These are phyloP conservation scores for Stenurella melanura DNA, from an alignment of 2,888 invertebrate genomes.

Conservation along the genomic window DNA sequence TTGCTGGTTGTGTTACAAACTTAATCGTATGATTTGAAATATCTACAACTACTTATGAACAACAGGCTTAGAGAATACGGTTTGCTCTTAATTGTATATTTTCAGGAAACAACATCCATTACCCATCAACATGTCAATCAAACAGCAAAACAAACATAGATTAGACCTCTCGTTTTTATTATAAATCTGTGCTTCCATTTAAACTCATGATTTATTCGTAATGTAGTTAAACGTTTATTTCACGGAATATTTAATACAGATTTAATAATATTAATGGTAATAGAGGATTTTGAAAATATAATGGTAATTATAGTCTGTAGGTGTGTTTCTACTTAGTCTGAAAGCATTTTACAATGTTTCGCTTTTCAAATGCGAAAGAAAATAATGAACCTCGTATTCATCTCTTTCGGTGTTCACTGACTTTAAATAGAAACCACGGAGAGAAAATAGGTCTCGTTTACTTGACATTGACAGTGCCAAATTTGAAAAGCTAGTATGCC, in stretches of 20 bases:
- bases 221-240: not conserved
- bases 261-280: not conserved
- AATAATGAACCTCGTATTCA: slow-evolving; percentile 49
- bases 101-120: no score
- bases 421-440: slow-evolving; percentile 51
- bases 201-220: not conserved
- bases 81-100: no score
- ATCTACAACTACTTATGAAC: no score
- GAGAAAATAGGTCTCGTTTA: slow-evolving; percentile 53
- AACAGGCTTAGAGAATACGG: no score
- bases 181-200: not conserved
- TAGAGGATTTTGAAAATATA: not conserved
- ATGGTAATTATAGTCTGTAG: not conserved
- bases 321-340: slow-evolving; percentile 19
- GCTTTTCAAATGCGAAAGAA: slow-evolving; percentile 47
- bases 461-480: slow-evolving; percentile 50
- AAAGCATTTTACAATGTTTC: slow-evolving; percentile 48
- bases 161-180: no score
- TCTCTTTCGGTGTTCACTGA: slow-evolving; percentile 46
- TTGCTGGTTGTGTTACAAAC: no score
- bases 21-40: no score
- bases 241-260: not conserved
- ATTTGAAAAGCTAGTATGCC: slow-evolving; percentile 44
- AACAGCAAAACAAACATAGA: no score
- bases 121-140: no score